These are phyloP conservation scores for Oscheius sp. DNA, from an alignment of 1,140 invertebrate species.

Conservation along the genomic window DNA sequence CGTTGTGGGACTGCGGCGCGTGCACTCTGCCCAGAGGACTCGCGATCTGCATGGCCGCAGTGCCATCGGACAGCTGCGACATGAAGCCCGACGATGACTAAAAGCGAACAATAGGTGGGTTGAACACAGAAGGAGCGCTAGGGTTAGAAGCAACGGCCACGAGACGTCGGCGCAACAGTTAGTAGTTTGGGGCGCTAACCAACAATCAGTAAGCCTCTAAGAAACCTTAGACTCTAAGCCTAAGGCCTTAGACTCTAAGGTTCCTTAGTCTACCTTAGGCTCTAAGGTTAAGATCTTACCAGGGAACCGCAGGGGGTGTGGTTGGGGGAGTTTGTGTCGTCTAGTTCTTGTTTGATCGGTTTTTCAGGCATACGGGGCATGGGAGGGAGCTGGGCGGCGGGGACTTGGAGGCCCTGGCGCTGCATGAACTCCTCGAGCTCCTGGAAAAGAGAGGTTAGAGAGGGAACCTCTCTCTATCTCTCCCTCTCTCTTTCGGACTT, in stretches of 20 bases:
- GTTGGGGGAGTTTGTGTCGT: slow-evolving; percentile 52
- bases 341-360: slow-evolving; percentile 58
- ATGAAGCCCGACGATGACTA: slow-evolving; percentile 50
- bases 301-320: slow-evolving; percentile 50
- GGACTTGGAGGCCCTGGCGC: slow-evolving; percentile 54
- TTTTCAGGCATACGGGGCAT: slow-evolving; percentile 33
- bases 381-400: slow-evolving; percentile 47
- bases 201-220: too few species aligned
- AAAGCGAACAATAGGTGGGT: too few species aligned
- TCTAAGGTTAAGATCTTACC: slow-evolving; percentile 29
- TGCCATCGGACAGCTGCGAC: slow-evolving; percentile 54
- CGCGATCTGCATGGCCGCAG: slow-evolving; percentile 53
- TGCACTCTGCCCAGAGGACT: slow-evolving; percentile 32
- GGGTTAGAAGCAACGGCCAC: too few species aligned
- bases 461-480: not conserved
- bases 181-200: too few species aligned
- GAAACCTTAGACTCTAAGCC: not conserved
- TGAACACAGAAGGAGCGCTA: too few species aligned
- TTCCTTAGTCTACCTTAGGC: not conserved
- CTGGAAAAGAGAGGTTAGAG: slow-evolving; percentile 25
- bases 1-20: slow-evolving; percentile 15
- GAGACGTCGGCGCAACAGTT: not conserved
- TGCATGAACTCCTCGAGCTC: slow-evolving; percentile 56
- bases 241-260: not conserved
- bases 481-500: not conserved